Conservation (phyloP, 2,797 vertebrate genomes). For the Sorex maritimensis region DNA sequence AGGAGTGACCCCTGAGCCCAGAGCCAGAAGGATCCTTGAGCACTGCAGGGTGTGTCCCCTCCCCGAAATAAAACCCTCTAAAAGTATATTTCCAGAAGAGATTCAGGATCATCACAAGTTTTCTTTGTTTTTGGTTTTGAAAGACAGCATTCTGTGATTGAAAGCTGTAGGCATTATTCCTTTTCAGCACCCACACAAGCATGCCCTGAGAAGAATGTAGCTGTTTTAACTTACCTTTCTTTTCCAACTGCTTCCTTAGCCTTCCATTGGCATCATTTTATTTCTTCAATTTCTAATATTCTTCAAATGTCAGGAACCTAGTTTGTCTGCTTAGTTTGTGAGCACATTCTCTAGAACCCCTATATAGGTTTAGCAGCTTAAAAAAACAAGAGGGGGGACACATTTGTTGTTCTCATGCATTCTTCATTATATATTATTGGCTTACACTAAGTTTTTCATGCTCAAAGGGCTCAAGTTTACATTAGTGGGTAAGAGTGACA, state of each 20-base stretch:
- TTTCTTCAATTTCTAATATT: slow-evolving; percentile 14
- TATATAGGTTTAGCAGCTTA: background rate
- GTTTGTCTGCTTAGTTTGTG: background rate
- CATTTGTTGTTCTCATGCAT: background rate
- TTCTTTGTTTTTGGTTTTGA: slow-evolving; percentile 8
- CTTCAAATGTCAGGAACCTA: background rate
- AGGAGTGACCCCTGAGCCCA: too few relatives aligned
- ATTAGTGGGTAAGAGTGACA: background rate
- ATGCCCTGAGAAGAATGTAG: background rate
- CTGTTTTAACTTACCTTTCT: background rate
- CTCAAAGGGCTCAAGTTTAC: background rate
- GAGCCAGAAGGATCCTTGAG: too few relatives aligned
- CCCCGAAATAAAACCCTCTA: background rate
- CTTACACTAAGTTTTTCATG: background rate
- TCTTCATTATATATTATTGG: background rate
- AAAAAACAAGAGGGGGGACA: background rate
- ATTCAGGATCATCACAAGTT: background rate
- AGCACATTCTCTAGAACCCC: background rate
- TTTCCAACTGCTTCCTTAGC: background rate
- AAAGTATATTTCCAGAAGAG: slow-evolving; percentile 35
- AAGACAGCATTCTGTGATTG: slow-evolving; percentile 9
- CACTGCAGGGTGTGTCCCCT: too few relatives aligned
- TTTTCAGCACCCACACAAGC: background rate
- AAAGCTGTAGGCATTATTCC: slow-evolving; percentile 9
- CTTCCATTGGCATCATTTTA: background rate